phyloP scores from a whole-genome alignment of 2,113 vertebrate species.

The Panurus biarmicus region DNA sequence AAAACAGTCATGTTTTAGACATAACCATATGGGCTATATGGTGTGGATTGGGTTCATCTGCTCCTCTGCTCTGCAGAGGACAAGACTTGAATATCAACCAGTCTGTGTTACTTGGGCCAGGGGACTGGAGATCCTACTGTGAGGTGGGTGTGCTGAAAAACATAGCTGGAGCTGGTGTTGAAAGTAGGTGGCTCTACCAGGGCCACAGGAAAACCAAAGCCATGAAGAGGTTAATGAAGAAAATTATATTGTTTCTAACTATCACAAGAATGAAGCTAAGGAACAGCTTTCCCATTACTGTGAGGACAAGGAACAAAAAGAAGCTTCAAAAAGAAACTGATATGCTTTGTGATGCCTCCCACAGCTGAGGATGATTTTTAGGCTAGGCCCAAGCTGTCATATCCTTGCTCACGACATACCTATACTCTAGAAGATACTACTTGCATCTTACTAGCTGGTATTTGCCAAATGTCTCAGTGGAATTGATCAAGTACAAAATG shows the following conservation, averaged over 20 bases:
- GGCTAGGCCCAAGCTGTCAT: neutral
- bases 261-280: neutral
- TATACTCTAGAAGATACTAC: neutral
- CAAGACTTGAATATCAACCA: neutral
- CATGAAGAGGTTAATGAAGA: neutral
- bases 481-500: neutral
- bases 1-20: neutral
- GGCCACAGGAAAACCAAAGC: neutral
- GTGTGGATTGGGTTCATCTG: neutral
- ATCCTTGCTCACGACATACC: neutral
- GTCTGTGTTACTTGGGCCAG: neutral
- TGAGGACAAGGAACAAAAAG: neutral
- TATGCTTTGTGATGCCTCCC: neutral
- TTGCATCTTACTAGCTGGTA: neutral
- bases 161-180: neutral
- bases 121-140: neutral
- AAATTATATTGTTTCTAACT: neutral
- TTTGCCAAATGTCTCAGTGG: neutral
- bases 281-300: neutral
- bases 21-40: neutral
- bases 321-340: neutral
- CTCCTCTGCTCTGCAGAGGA: neutral
- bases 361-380: neutral
- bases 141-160: neutral
- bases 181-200: neutral